These are phyloP conservation scores for Empis stercorea DNA, from an alignment of 2,888 invertebrate genomes.

Conservation along the genomic window DNA sequence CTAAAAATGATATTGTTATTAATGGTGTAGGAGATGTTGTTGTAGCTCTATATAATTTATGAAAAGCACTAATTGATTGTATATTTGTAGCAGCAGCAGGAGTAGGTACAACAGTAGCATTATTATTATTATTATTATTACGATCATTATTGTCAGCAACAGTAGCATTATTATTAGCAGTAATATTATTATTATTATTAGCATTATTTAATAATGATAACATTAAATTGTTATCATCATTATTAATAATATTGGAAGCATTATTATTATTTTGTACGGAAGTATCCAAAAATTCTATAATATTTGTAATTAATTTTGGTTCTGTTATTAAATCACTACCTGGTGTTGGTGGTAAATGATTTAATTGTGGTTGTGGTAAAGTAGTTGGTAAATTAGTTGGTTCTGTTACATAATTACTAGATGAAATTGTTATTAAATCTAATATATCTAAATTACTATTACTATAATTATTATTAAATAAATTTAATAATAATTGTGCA, in stretches of 20 bases:
- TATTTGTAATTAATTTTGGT: slow-evolving; percentile 17
- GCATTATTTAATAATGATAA: slow-evolving; percentile 2
- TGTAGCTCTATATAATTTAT: not conserved
- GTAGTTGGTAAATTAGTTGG: slow-evolving; percentile 16
- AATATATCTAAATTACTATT: slow-evolving; percentile 5
- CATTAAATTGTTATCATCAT: slow-evolving; percentile 9
- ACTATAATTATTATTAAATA: not conserved
- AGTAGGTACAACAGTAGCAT: slow-evolving; percentile 8
- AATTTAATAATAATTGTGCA: not conserved
- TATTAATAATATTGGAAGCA: slow-evolving; percentile 7
- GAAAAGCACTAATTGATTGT: slow-evolving; percentile 6
- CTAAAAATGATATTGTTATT: slow-evolving; percentile 16
- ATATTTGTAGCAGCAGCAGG: too few species aligned
- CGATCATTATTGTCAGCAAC: slow-evolving; percentile 10
- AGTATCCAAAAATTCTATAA: slow-evolving; percentile 18
- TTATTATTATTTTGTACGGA: slow-evolving; percentile 18
- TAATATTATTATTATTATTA: slow-evolving; percentile 4
- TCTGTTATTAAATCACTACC: slow-evolving; percentile 17
- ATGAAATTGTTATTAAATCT: slow-evolving; percentile 13
- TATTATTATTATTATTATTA: slow-evolving; percentile 1
- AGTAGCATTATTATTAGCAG: slow-evolving; percentile 5
- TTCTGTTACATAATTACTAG: slow-evolving; percentile 7
- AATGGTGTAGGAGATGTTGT: slow-evolving; percentile 13
- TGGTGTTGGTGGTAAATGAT: slow-evolving; percentile 17
- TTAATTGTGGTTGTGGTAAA: slow-evolving; percentile 15